phyloP scores from a whole-genome alignment of 2,113 vertebrate genomes.

The Hucho hucho region DNA sequence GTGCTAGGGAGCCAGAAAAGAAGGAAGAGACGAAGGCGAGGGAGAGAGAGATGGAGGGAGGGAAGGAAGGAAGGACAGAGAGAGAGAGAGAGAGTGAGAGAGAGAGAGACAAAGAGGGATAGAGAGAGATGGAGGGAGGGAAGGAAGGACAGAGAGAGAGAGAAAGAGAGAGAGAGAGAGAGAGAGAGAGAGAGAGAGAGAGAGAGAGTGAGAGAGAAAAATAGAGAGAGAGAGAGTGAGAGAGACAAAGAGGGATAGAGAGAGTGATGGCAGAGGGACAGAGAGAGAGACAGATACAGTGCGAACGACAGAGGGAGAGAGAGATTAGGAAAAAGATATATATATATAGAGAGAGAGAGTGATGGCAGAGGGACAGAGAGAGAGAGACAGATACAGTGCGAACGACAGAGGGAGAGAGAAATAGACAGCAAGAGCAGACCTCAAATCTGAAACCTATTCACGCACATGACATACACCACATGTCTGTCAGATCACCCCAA shows the following conservation, averaged over 20 bases:
- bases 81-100: too few relatives aligned
- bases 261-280: too few relatives aligned
- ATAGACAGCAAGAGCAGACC: background rate
- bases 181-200: too few relatives aligned
- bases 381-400: background rate
- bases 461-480: background rate
- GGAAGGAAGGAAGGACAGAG: background rate
- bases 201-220: too few relatives aligned
- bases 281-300: background rate
- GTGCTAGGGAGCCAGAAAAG: background rate
- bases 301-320: background rate
- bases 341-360: background rate
- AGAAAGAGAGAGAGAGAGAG: too few relatives aligned
- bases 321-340: background rate
- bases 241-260: too few relatives aligned
- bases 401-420: background rate
- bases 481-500: background rate
- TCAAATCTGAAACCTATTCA: background rate
- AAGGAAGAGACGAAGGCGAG: background rate
- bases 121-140: background rate
- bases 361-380: background rate
- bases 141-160: background rate
- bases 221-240: background rate
- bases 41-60: background rate
- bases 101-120: too few relatives aligned